These are phyloP conservation scores for Lepisosteus osseus DNA, from an alignment of 2,113 vertebrate species.

Conservation along the genomic window DNA sequence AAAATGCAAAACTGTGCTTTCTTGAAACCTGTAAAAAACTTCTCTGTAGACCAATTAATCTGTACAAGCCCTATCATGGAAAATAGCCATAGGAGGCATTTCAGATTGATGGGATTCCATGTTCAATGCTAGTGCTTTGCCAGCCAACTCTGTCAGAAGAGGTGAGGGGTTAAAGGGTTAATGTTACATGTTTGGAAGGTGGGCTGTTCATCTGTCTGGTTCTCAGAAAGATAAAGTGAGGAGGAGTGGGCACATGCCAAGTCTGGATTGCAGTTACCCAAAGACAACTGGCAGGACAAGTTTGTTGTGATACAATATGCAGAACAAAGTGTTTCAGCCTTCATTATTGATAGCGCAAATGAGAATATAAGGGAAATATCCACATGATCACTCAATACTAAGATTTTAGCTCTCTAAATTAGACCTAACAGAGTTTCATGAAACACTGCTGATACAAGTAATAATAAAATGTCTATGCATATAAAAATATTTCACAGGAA, in stretches of 20 bases:
- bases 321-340: neutral
- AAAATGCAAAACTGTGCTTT: too few species aligned
- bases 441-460: too few species aligned
- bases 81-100: constrained; percentile 18
- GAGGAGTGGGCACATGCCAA: constrained; percentile 3
- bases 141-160: constrained; percentile 30
- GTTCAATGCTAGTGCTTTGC: constrained; percentile 11
- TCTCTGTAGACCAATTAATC: constrained; percentile 8
- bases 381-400: too few species aligned
- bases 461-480: too few species aligned
- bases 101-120: constrained; percentile 16
- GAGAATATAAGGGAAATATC: too few species aligned
- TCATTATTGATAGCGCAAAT: too few species aligned
- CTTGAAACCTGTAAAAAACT: too few species aligned
- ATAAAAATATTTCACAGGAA: too few species aligned
- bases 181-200: constrained; percentile 42
- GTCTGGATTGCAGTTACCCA: neutral
- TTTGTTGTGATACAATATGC: neutral
- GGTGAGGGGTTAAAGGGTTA: constrained; percentile 47
- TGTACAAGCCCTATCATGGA: neutral
- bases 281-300: neutral
- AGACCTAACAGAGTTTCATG: too few species aligned
- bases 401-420: too few species aligned
- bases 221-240: constrained; percentile 17
- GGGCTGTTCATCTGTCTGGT: constrained; percentile 27